A percentile compares a stretch with the other conserved stretches of the same genome.
Conservation (phyloP, 1,140 invertebrate genomes). For the Drosophila littoralis region DNA sequence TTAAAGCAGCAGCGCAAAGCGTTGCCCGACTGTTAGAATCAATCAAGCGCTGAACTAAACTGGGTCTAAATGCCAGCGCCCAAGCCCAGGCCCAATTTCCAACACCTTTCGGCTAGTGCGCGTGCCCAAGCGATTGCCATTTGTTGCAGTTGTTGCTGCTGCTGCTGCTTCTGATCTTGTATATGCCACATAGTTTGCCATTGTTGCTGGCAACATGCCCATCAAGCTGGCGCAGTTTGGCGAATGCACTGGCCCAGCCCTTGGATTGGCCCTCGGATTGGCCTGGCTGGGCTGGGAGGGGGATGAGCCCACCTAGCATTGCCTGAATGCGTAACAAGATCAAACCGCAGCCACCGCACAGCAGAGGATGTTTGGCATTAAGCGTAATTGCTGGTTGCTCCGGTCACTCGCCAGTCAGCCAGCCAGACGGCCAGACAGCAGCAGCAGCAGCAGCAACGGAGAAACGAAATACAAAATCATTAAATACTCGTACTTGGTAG, state of each 20-base stretch:
- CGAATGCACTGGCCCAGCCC: too few species aligned
- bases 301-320: conserved; percentile 20
- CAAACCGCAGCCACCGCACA: conserved; percentile 76
- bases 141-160: conserved; percentile 14
- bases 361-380: conserved; percentile 81
- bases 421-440: conserved; percentile 21
- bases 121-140: conserved; percentile 22
- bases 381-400: conserved; percentile 78
- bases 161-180: background rate
- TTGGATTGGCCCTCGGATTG: too few species aligned
- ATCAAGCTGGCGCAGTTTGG: background rate
- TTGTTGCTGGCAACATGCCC: background rate
- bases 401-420: conserved; percentile 25
- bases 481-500: conserved; percentile 70
- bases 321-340: conserved; percentile 78
- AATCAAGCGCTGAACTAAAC: conserved; percentile 34
- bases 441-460: conserved; percentile 25
- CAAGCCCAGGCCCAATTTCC: conserved; percentile 18
- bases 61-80: conserved; percentile 27
- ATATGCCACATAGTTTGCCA: background rate
- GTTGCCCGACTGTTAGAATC: conserved; percentile 56
- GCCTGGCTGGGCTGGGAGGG: background rate
- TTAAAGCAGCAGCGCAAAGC: conserved; percentile 27
- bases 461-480: conserved; percentile 66
- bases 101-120: conserved; percentile 38